Conservation (phyloP, 2,888 invertebrate genomes). For the Aproaerema taeniolella region DNA sequence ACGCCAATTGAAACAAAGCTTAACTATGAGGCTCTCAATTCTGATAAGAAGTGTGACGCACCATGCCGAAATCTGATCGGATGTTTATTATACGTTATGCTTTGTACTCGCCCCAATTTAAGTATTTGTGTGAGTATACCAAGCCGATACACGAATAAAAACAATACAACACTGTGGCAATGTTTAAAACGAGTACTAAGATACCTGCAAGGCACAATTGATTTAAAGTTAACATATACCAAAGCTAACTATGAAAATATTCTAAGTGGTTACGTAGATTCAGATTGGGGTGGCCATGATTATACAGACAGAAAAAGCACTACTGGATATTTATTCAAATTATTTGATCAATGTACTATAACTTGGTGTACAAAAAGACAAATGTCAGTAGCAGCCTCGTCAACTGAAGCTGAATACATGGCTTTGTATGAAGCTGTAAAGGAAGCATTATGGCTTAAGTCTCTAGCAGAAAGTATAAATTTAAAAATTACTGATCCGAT, state of each 20-base stretch:
- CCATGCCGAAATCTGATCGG: too few species aligned
- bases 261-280: constrained; percentile 28
- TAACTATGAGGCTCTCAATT: constrained; percentile 13
- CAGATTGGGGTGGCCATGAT: constrained; percentile 27
- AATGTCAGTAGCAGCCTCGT: constrained; percentile 19
- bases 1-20: constrained; percentile 16
- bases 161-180: too few species aligned
- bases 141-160: too few species aligned
- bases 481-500: constrained; percentile 17
- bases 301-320: constrained; percentile 20
- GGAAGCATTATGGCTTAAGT: constrained; percentile 34
- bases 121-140: constrained; percentile 25
- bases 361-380: constrained; percentile 19
- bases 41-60: constrained; percentile 16
- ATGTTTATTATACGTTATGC: constrained; percentile 18
- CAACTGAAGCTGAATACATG: too few species aligned
- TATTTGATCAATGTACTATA: too few species aligned
- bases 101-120: constrained; percentile 23
- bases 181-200: not conserved
- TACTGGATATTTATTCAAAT: constrained; percentile 20
- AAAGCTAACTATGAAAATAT: constrained; percentile 17
- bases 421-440: constrained; percentile 23
- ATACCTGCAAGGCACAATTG: not conserved
- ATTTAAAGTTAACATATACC: constrained; percentile 15
- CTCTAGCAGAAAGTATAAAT: constrained; percentile 24